These are phyloP conservation scores for Myxocyprinus asiaticus DNA, from an alignment of 2,113 vertebrate species.

Conservation along the genomic window DNA sequence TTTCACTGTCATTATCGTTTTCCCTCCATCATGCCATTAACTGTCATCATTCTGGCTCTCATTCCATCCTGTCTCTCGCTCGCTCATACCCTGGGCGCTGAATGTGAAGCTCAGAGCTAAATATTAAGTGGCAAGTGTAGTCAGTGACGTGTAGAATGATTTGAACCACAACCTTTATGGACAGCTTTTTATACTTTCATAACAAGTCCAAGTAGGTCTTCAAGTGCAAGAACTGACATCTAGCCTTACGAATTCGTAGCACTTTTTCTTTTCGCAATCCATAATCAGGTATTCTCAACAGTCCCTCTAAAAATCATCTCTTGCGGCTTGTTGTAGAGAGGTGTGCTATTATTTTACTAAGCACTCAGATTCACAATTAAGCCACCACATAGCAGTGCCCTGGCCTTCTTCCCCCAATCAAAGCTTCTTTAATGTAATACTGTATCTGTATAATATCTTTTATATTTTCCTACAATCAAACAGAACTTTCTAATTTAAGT, in stretches of 20 bases:
- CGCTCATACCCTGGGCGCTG: background rate
- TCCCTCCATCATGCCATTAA: slow-evolving; percentile 8
- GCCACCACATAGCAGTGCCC: too few species aligned
- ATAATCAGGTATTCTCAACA: too few species aligned
- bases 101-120: background rate
- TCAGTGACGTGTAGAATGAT: slow-evolving; percentile 1
- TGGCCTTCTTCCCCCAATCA: too few species aligned
- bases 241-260: background rate
- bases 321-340: too few species aligned
- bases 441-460: too few species aligned
- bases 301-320: too few species aligned
- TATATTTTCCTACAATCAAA: too few species aligned
- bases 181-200: background rate
- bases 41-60: slow-evolving; percentile 4
- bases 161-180: background rate
- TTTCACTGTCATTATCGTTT: slow-evolving; percentile 13
- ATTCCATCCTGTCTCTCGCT: background rate
- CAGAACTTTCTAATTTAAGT: too few species aligned
- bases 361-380: too few species aligned
- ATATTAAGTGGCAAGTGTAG: slow-evolving; percentile 36
- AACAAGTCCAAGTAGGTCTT: slow-evolving; percentile 6
- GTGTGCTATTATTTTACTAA: too few species aligned
- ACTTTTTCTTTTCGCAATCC: too few species aligned
- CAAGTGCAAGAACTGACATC: background rate
- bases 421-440: too few species aligned